Percentiles rank a stretch among this genome's conserved stretches.
Conservation (phyloP, 2,888 invertebrate species). For the Rhaphigaster nebulosa region DNA sequence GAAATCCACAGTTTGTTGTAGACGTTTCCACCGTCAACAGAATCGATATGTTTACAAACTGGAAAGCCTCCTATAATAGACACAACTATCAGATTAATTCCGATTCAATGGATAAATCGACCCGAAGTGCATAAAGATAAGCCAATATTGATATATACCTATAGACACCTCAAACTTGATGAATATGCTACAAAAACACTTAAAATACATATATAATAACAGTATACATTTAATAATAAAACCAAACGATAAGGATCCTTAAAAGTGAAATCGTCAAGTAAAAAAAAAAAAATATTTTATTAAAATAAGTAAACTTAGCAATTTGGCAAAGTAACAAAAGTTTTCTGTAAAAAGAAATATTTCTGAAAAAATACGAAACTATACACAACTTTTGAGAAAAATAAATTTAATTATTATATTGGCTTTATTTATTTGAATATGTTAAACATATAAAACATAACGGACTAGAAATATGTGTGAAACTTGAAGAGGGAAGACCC, state of each 20-base stretch:
- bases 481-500: background rate
- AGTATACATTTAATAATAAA: background rate
- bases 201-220: background rate
- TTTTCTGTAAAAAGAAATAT: too few species aligned
- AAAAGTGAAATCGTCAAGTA: background rate
- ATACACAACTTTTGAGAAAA: too few species aligned
- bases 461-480: background rate
- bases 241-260: too few species aligned
- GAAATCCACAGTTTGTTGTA: background rate
- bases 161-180: too few species aligned
- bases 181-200: background rate
- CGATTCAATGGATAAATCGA: background rate
- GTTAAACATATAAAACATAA: background rate
- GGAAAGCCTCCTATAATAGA: background rate
- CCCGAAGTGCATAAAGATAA: background rate
- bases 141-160: background rate
- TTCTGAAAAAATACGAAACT: too few species aligned
- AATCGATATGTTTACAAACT: slow-evolving; percentile 50
- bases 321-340: background rate
- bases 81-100: slow-evolving; percentile 9
- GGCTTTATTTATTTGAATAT: background rate
- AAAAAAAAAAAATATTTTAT: background rate
- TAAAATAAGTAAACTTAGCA: background rate
- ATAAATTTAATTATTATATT: background rate
- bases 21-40: slow-evolving; percentile 37